Percentiles rank a stretch among this genome's conserved stretches.
phyloP scores from a whole-genome alignment of 1,140 invertebrate genomes.

The Contarinia nasturtii region DNA sequence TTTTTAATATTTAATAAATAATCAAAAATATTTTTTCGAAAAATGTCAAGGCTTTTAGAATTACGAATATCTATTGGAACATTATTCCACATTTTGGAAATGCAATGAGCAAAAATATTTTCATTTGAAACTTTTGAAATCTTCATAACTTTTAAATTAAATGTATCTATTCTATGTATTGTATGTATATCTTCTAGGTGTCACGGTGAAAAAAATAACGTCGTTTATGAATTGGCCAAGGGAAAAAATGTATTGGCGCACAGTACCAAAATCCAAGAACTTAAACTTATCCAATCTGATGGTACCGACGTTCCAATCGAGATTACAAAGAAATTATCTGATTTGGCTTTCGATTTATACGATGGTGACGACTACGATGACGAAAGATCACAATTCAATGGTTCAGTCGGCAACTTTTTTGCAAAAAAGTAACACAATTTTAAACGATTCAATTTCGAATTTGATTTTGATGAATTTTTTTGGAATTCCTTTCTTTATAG shows the following conservation, averaged over 20 bases:
- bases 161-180: no score
- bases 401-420: conserved; percentile 27
- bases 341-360: conserved; percentile 12
- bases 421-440: conserved; percentile 14
- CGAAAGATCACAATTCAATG: conserved; percentile 12
- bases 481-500: not conserved
- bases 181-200: no score
- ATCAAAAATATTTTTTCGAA: no score
- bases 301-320: conserved; percentile 16
- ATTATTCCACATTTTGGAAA: no score
- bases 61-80: no score
- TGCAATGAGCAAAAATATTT: no score
- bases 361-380: conserved; percentile 8
- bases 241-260: conserved; percentile 29
- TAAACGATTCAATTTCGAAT: not conserved
- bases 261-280: conserved; percentile 10
- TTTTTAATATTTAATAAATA: no score
- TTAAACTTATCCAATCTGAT: conserved; percentile 22
- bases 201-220: conserved; percentile 56
- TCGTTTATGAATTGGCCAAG: conserved; percentile 41
- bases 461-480: not conserved
- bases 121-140: no score
- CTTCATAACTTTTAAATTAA: no score
- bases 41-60: no score
- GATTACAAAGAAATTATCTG: conserved; percentile 10